Conservation (phyloP, 37 sponge, comb jelly and placozoan species). For the Sycon ciliatum region DNA sequence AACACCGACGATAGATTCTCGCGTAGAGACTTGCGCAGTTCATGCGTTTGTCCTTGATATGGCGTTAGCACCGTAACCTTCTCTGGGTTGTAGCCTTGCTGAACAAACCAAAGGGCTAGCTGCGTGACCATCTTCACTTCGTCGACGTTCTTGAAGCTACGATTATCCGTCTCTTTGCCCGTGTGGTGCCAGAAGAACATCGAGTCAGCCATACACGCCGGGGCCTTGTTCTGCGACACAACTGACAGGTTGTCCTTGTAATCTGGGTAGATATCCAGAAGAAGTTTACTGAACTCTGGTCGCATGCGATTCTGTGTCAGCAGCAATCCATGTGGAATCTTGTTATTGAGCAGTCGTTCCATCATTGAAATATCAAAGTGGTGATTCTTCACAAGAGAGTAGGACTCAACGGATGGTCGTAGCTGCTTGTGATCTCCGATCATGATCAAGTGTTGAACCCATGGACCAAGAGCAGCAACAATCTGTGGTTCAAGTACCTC, state of each 20-base stretch:
- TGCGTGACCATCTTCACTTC: slow-evolving; percentile 63
- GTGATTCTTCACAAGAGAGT: slow-evolving; percentile 53
- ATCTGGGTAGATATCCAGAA: slow-evolving; percentile 57
- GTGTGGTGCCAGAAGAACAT: slow-evolving; percentile 19
- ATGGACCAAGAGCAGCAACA: slow-evolving; percentile 64
- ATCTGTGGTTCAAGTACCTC: slow-evolving; percentile 88
- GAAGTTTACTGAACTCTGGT: slow-evolving; percentile 65
- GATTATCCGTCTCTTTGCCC: neutral
- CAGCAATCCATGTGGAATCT: slow-evolving; percentile 45
- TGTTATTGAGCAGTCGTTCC: slow-evolving; percentile 55
- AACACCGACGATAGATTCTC: too few species aligned
- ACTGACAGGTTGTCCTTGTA: slow-evolving; percentile 11
- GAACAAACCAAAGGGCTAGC: slow-evolving; percentile 56
- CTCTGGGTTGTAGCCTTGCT: slow-evolving; percentile 49
- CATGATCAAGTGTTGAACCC: slow-evolving; percentile 73
- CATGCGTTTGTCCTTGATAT: slow-evolving; percentile 64
- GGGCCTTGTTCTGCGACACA: neutral
- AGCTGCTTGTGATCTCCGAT: slow-evolving; percentile 97
- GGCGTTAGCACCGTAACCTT: slow-evolving; percentile 76
- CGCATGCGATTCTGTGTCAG: slow-evolving; percentile 75
- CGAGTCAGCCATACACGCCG: neutral
- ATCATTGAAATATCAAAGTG: slow-evolving; percentile 77
- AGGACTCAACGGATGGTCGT: slow-evolving; percentile 59
- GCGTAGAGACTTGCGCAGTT: too few species aligned
- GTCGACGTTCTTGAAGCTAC: slow-evolving; percentile 45